Conservation (phyloP, 23 tunicate species). For the Halocynthia roretzi region DNA sequence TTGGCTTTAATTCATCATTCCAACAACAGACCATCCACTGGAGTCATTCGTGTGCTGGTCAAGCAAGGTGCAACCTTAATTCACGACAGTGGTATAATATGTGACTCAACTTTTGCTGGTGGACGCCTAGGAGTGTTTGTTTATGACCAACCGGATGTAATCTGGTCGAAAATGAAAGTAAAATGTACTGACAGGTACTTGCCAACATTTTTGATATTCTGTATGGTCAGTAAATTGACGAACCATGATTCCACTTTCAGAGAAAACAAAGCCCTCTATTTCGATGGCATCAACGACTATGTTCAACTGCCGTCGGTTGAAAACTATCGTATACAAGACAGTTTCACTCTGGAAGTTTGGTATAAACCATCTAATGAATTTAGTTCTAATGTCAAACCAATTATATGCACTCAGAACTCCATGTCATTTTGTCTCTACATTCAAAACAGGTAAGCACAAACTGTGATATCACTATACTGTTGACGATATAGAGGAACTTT, state of each 20-base stretch:
- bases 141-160: conserved; percentile 11
- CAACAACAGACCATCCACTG: conserved; percentile 13
- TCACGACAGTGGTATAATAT: conserved; percentile 13
- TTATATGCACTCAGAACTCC: not conserved
- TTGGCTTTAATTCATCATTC: too few relatives aligned
- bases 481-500: too few relatives aligned
- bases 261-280: not conserved
- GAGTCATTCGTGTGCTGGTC: conserved; percentile 11
- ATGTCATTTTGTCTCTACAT: not conserved
- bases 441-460: too few relatives aligned
- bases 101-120: conserved; percentile 20
- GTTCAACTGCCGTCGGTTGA: conserved; percentile 5
- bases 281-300: not conserved
- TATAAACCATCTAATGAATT: not conserved
- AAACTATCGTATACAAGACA: conserved; percentile 15
- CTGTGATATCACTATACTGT: too few relatives aligned
- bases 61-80: not conserved
- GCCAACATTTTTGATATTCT: not conserved
- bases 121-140: conserved; percentile 21
- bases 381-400: not conserved
- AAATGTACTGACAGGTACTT: conserved; percentile 18
- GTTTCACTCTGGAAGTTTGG: conserved; percentile 26
- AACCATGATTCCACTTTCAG: not conserved
- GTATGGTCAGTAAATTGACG: not conserved
- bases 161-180: conserved; percentile 22